Conservation (phyloP, 2,113 vertebrate species). For the Gobiocypris rarus region DNA sequence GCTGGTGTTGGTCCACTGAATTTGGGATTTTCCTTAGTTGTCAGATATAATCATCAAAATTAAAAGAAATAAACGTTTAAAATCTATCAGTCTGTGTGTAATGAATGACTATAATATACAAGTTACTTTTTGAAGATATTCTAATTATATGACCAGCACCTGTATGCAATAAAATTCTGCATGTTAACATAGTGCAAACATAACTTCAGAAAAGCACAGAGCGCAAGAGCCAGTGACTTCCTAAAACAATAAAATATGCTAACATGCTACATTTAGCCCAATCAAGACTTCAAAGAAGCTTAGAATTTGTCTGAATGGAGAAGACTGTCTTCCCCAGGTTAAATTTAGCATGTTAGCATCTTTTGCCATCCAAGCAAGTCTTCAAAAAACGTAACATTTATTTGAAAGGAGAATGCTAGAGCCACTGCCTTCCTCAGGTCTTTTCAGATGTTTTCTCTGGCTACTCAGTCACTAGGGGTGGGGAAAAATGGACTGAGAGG, state of each 20-base stretch:
- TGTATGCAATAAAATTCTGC: background rate
- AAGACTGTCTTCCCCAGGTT: background rate
- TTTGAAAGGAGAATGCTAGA: background rate
- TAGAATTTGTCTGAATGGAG: conserved; percentile 18
- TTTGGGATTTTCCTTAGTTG: no score
- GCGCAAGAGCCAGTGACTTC: background rate
- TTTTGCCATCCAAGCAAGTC: background rate
- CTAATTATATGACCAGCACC: no score
- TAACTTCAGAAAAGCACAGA: background rate
- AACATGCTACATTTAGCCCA: background rate
- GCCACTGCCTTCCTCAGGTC: background rate
- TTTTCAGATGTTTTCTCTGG: conserved; percentile 31
- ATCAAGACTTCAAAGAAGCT: conserved; percentile 8
- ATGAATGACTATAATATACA: no score
- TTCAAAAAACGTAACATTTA: background rate
- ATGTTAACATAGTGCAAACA: conserved; percentile 3
- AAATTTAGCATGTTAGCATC: conserved; percentile 14
- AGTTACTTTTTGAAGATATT: no score
- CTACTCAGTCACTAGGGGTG: background rate
- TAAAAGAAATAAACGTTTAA: no score
- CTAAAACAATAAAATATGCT: background rate
- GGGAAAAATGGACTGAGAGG: conserved; percentile 15
- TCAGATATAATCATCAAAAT: no score
- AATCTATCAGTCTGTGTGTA: no score
- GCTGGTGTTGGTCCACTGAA: no score